Conservation (phyloP, 2,797 vertebrate species). For the Poecilia picta region DNA sequence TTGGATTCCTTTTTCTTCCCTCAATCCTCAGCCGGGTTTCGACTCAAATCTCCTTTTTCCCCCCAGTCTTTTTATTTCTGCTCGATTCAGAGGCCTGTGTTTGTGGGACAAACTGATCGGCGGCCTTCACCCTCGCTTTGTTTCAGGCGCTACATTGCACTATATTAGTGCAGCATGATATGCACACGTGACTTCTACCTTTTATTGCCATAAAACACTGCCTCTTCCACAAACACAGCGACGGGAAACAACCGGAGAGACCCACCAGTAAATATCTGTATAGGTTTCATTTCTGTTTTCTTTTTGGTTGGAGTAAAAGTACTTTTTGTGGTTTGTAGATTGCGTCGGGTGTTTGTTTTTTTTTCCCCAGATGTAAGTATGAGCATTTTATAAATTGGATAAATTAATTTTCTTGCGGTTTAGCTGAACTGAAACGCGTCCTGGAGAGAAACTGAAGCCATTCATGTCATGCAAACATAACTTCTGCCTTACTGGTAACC, state of each 20-base stretch:
- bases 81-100: slow-evolving; percentile 79
- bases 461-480: slow-evolving; percentile 54
- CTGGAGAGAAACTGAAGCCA: slow-evolving; percentile 26
- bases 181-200: slow-evolving; percentile 91
- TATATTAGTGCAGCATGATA: slow-evolving; percentile 99
- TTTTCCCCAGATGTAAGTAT: slow-evolving; percentile 71
- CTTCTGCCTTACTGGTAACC: slow-evolving; percentile 71
- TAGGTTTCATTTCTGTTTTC: slow-evolving; percentile 66
- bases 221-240: slow-evolving; percentile 84
- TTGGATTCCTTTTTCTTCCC: slow-evolving; percentile 63
- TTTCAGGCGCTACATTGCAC: slow-evolving; percentile 95
- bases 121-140: slow-evolving; percentile 81
- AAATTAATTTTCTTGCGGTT: slow-evolving; percentile 28
- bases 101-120: slow-evolving; percentile 78
- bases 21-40: slow-evolving; percentile 70
- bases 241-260: slow-evolving; percentile 28
- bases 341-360: slow-evolving; percentile 79
- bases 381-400: slow-evolving; percentile 5
- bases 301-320: slow-evolving; percentile 65
- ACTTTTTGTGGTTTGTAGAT: slow-evolving; percentile 76
- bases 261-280: slow-evolving; percentile 66
- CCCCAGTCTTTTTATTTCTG: slow-evolving; percentile 60
- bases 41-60: slow-evolving; percentile 70
- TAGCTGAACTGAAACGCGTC: neutral
- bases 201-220: slow-evolving; percentile 91